Conservation (phyloP, 2,888 invertebrate genomes). For the Sturmia bella region DNA sequence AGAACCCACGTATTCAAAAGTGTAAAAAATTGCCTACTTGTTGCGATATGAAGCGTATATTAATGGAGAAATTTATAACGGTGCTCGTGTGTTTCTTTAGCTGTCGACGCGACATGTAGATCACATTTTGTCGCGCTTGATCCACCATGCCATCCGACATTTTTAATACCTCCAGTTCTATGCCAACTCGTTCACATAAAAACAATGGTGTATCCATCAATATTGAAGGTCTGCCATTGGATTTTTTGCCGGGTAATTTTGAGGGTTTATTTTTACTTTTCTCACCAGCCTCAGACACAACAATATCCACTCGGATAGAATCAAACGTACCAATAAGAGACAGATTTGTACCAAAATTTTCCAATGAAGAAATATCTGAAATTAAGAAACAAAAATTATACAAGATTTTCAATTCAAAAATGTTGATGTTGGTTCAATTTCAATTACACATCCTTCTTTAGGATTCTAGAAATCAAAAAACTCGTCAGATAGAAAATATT, state of each 20-base stretch:
- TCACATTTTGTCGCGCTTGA: conserved; percentile 91
- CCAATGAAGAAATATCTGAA: conserved; percentile 87
- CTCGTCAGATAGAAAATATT: not conserved
- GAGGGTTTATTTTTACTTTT: conserved; percentile 83
- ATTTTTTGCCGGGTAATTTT: conserved; percentile 75
- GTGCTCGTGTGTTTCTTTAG: conserved; percentile 95
- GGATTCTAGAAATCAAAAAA: not conserved
- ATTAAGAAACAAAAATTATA: not conserved
- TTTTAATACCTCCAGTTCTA: conserved; percentile 94
- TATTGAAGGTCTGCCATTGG: conserved; percentile 76
- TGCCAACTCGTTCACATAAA: conserved; percentile 93
- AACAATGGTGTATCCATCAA: conserved; percentile 88
- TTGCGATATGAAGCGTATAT: conserved; percentile 94
- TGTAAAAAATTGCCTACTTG: conserved; percentile 84
- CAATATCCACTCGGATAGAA: conserved; percentile 94
- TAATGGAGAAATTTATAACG: conserved; percentile 93
- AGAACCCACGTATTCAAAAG: not conserved
- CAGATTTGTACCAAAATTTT: conserved; percentile 93
- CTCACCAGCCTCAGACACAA: conserved; percentile 91
- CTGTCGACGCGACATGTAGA: conserved; percentile 93
- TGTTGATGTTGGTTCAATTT: no score
- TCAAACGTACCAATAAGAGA: conserved; percentile 93
- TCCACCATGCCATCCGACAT: conserved; percentile 94
- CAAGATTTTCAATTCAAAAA: not conserved
- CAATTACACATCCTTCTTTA: no score